A percentile compares a stretch with the other conserved stretches of the same genome.
Conservation (phyloP, 1,140 invertebrate genomes). For the Brachionus plicatilis region DNA sequence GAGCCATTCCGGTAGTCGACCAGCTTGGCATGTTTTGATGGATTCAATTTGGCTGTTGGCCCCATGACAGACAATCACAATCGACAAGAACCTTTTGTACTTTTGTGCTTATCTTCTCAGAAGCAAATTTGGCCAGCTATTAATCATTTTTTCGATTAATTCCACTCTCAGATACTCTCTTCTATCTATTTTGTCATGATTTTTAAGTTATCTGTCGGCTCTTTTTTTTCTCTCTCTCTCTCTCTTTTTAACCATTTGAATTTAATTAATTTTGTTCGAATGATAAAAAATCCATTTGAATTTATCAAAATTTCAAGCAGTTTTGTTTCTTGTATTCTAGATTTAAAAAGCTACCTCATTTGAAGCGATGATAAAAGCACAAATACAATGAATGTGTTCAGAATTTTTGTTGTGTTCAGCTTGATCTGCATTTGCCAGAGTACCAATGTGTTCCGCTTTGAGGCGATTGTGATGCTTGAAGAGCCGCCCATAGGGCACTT, state of each 20-base stretch:
- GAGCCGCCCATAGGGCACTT: conserved; percentile 17
- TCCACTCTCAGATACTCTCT: background rate
- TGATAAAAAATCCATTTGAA: background rate
- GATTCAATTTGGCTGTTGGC: background rate
- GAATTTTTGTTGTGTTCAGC: background rate
- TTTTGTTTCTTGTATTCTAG: background rate
- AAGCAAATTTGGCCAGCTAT: background rate
- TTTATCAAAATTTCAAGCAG: conserved; percentile 31
- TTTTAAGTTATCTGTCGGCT: background rate
- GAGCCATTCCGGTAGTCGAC: background rate
- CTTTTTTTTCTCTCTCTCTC: background rate
- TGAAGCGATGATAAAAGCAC: background rate
- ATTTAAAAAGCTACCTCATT: background rate
- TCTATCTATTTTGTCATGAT: conserved; percentile 14
- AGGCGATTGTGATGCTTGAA: conserved; percentile 1
- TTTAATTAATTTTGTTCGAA: conserved; percentile 14
- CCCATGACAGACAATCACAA: background rate
- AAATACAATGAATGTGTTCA: background rate
- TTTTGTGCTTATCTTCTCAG: background rate
- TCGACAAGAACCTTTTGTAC: background rate
- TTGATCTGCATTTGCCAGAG: background rate
- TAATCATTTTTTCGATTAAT: conserved; percentile 8
- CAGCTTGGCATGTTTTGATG: background rate
- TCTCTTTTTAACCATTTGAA: conserved; percentile 6
- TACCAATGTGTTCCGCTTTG: conserved; percentile 35